Evolutionary conservation across 2,113 vertebrate genomes (phyloP).

Genomic region (Struthio camelus): DNA sequence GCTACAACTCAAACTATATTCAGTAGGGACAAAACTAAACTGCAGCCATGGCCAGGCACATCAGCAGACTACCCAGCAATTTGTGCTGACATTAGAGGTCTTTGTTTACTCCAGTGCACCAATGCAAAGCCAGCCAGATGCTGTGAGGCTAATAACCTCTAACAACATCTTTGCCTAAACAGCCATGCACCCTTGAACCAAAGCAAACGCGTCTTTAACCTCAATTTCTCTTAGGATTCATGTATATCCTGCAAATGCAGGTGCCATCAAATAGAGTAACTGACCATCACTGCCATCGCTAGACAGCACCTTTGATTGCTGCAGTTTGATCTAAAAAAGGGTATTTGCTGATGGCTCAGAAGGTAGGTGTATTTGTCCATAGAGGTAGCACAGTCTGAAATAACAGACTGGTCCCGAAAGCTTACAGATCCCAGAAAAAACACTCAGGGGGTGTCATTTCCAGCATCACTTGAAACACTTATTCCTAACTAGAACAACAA

Average conservation of each 20-base stretch:
- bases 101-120: background rate
- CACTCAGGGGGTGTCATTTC: background rate
- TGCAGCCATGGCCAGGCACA: background rate
- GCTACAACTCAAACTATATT: background rate
- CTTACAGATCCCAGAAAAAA: background rate
- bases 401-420: background rate
- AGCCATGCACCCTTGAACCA: background rate
- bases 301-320: background rate
- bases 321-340: background rate
- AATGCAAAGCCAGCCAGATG: background rate
- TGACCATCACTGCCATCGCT: background rate
- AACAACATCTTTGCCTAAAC: background rate
- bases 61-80: background rate
- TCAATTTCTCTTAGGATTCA: background rate
- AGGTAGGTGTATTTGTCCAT: background rate
- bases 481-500: background rate
- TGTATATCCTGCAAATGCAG: background rate
- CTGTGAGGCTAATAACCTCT: background rate
- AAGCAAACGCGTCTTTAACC: background rate
- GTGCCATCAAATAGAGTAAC: background rate
- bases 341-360: background rate
- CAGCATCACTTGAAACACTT: background rate
- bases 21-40: background rate
- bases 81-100: background rate
- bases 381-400: background rate